Conservation (phyloP, 2,888 invertebrate species). For the Cataglyphis rosenhaueri region DNA sequence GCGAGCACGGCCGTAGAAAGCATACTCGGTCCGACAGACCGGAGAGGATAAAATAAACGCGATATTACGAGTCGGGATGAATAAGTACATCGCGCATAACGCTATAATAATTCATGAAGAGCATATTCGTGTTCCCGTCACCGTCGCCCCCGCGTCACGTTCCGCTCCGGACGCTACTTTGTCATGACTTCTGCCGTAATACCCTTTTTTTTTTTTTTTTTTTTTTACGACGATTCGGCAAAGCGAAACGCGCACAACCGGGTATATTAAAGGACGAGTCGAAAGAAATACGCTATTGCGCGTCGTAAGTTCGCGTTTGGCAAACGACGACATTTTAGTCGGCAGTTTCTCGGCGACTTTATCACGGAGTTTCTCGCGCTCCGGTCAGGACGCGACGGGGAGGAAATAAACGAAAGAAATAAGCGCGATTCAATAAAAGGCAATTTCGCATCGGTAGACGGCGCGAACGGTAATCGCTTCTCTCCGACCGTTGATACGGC, state of each 20-base stretch:
- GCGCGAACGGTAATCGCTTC: neutral
- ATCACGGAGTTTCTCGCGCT: conserved; percentile 5
- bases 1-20: conserved; percentile 38
- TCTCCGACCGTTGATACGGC: neutral
- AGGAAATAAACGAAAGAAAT: neutral
- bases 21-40: conserved; percentile 41
- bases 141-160: neutral
- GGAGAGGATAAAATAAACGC: conserved; percentile 57
- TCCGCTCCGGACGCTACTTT: conserved; percentile 8
- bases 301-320: conserved; percentile 22
- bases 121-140: neutral
- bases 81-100: conserved; percentile 33
- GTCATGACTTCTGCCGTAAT: neutral
- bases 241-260: neutral
- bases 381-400: neutral
- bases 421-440: conserved; percentile 29
- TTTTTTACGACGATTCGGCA: neutral
- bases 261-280: conserved; percentile 16
- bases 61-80: conserved; percentile 50
- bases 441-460: conserved; percentile 32
- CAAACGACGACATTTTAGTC: conserved; percentile 13
- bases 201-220: no score
- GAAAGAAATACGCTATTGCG: neutral
- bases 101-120: conserved; percentile 50
- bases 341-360: conserved; percentile 26